Conservation (phyloP, 1,140 invertebrate genomes). For the Eurosta solidaginis region DNA sequence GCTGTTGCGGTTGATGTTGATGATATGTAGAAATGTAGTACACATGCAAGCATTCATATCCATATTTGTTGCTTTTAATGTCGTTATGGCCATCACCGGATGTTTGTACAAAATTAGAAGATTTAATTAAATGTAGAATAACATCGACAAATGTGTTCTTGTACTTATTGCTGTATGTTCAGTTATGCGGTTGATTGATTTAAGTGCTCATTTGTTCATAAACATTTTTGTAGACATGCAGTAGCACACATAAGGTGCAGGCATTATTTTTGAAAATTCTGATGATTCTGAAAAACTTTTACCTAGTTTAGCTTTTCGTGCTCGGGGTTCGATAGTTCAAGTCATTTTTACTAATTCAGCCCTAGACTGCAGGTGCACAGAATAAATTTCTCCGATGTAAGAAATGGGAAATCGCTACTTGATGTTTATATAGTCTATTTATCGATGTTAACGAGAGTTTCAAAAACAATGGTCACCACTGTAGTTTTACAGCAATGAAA, state of each 20-base stretch:
- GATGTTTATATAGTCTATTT: no score
- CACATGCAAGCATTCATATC: not conserved
- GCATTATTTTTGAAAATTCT: no score
- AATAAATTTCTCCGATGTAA: no score
- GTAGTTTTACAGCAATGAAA: no score
- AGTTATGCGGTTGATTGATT: not conserved
- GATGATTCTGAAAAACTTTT: no score
- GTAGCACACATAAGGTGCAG: not conserved
- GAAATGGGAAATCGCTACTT: no score
- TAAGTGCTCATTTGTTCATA: not conserved
- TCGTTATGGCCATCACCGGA: not conserved
- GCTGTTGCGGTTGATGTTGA: not conserved
- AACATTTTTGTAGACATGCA: not conserved
- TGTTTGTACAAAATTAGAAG: slow-evolving; percentile 22
- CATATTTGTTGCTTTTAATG: not conserved
- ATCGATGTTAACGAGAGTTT: no score
- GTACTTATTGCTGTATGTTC: not conserved
- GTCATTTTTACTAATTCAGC: no score
- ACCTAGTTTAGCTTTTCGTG: no score
- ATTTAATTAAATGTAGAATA: slow-evolving; percentile 13
- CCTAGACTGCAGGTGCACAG: no score
- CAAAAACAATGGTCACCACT: no score
- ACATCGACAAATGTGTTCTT: not conserved
- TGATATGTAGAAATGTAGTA: not conserved
- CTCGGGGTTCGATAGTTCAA: no score